A percentile compares a stretch with the other conserved stretches of the same genome.
phyloP scores from a whole-genome alignment of 1,140 invertebrate genomes.

The Copidosoma floridanum region DNA sequence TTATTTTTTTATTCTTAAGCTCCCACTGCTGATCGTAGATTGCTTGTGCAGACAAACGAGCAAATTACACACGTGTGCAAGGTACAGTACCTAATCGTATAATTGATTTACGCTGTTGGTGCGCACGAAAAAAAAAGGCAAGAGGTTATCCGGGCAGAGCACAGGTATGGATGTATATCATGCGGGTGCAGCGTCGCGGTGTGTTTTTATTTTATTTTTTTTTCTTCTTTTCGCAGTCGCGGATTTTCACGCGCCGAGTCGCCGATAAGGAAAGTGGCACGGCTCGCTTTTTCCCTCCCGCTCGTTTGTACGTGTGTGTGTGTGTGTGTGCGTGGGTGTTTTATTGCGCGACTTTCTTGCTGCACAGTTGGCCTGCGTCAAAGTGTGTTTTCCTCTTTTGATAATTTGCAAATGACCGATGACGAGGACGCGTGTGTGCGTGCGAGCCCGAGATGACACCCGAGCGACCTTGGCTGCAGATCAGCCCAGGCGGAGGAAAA shows the following conservation, averaged over 20 bases:
- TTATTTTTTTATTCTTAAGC: too few relatives aligned
- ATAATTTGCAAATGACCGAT: conserved; percentile 11
- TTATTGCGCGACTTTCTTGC: conserved; percentile 2
- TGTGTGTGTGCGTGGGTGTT: too few relatives aligned
- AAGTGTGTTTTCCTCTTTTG: background rate
- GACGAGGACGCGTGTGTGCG: too few relatives aligned
- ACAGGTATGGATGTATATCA: too few relatives aligned
- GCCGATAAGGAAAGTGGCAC: conserved; percentile 36
- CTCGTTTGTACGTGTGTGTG: too few relatives aligned
- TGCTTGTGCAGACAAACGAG: too few relatives aligned
- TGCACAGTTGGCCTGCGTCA: background rate
- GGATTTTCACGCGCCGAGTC: background rate
- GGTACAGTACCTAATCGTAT: too few relatives aligned
- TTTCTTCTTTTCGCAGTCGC: background rate
- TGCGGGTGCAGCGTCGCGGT: conserved; percentile 31
- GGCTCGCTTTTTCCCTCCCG: background rate
- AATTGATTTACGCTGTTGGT: too few relatives aligned
- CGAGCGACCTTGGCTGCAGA: conserved; percentile 1
- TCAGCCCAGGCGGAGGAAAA: background rate
- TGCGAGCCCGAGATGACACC: background rate
- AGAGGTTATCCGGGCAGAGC: conserved; percentile 11
- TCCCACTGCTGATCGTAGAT: too few relatives aligned
- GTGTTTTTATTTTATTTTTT: conserved; percentile 25
- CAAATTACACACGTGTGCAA: too few relatives aligned
- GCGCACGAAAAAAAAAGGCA: too few relatives aligned